Conservation (phyloP, 2,888 invertebrate genomes). For the Cylloceria caligata region DNA sequence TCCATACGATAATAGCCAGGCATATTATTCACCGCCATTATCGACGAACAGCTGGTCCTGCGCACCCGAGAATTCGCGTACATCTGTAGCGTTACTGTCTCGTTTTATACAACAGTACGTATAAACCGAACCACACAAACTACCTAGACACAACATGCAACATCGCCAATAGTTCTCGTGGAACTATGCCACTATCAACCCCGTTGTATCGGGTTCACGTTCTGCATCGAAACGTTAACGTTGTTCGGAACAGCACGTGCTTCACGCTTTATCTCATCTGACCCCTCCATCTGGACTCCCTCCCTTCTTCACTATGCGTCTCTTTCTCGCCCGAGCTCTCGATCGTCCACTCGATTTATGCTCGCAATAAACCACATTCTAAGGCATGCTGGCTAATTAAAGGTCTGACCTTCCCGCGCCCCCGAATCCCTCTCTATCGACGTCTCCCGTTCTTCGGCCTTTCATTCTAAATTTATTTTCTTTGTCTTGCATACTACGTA, state of each 20-base stretch:
- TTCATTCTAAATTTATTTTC: constrained; percentile 17
- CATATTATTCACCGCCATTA: constrained; percentile 60
- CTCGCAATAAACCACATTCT: constrained; percentile 65
- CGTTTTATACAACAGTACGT: constrained; percentile 25
- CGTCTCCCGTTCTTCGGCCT: constrained; percentile 18
- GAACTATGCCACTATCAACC: constrained; percentile 10
- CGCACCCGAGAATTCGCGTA: constrained; percentile 12
- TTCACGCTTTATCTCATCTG: constrained; percentile 8
- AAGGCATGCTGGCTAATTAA: constrained; percentile 66
- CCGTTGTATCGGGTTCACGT: constrained; percentile 30
- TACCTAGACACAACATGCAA: constrained; percentile 10
- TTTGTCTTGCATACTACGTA: background rate
- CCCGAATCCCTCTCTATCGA: constrained; percentile 42
- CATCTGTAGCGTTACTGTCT: constrained; percentile 14
- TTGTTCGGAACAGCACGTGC: constrained; percentile 41
- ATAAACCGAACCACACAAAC: constrained; percentile 3
- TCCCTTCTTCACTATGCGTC: no score
- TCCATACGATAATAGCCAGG: no score
- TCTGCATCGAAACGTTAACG: constrained; percentile 34
- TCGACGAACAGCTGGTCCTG: constrained; percentile 58
- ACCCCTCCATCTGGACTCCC: constrained; percentile 4
- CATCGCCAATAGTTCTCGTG: background rate
- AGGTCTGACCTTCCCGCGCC: constrained; percentile 65
- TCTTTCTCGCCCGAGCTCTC: constrained; percentile 33
- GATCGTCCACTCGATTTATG: constrained; percentile 61